Base-by-base conservation (phyloP, 2,888 invertebrate genomes). In the Acronicta alni region DNA sequence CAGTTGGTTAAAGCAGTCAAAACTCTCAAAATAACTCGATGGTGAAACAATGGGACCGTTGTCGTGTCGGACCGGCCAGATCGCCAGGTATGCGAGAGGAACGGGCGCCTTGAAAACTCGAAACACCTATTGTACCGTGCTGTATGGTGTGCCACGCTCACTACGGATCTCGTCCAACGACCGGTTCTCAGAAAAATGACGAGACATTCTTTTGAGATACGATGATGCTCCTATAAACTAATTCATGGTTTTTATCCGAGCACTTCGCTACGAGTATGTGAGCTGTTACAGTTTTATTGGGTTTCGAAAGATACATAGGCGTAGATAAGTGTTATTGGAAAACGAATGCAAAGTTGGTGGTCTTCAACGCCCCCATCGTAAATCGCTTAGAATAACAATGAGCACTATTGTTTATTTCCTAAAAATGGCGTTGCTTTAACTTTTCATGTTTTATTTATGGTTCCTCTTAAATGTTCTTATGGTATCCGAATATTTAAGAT, bases 141-240 rank as follows among this genome's bases (percentile, higher is more conserved):
- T 80, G 80, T 82, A 84, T 72, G 69, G 67, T 64, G 55, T 60
- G 72, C 53, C 35, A 49, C 59, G 58, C 58, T 60, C 70, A 65
- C 72, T 67, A 75, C 74, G 78, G 80, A 83, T 82, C 85, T 82
- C 82, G 81, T 72, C 77, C 81, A 73, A 59, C 69, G 84, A 90
- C 89, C 89, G 89, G 90, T 92, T 91, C 88, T 87, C 75, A 82
- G 89, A 89, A 92, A 87, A 85, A 84, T 88, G 84, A 90, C 87
- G 82, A 83, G 84, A 85, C 86, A 86, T 89, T 89, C 83, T 80
- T 84, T 80, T 67, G 79, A 83, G 71, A 77, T 78, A 73, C 66
- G 66, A 75, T 62, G 65, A 79, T 72, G 35, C 35, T 35, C 65
- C 61, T 60, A 53, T 61, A 59, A 62, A 63, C 38, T 67, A 63